Conservation (phyloP, 2,888 invertebrate species). For the Nephrotoma flavescens region DNA sequence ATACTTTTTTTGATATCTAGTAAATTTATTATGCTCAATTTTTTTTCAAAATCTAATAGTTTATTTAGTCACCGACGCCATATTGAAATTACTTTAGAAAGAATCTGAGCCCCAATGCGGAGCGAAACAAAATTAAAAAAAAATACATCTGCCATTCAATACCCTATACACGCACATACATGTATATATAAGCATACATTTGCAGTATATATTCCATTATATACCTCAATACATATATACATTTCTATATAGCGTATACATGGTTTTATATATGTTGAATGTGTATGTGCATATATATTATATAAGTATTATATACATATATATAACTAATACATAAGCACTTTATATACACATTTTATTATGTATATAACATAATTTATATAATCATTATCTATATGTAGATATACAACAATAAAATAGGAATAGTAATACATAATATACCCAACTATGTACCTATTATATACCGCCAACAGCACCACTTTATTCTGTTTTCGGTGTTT, state of each 20-base stretch:
- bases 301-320: constrained; percentile 5
- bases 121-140: constrained; percentile 6
- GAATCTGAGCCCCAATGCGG: constrained; percentile 12
- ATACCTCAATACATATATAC: neutral
- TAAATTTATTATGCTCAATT: neutral
- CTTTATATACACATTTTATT: constrained; percentile 4
- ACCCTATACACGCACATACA: neutral
- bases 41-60: neutral
- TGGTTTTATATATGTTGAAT: neutral
- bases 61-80: constrained; percentile 10
- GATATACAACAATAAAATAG: neutral
- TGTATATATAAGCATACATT: neutral
- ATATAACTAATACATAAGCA: neutral
- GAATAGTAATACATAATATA: neutral
- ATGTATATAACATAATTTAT: neutral
- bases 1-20: neutral
- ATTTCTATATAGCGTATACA: neutral
- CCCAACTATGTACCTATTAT: neutral
- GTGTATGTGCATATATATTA: constrained; percentile 14
- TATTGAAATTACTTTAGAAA: constrained; percentile 12
- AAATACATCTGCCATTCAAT: constrained; percentile 3
- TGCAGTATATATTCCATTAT: neutral
- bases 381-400: too few relatives aligned
- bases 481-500: neutral
- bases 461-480: neutral